Base-by-base conservation (phyloP, 2,797 vertebrate species). In the Sebastes steindachneri region DNA sequence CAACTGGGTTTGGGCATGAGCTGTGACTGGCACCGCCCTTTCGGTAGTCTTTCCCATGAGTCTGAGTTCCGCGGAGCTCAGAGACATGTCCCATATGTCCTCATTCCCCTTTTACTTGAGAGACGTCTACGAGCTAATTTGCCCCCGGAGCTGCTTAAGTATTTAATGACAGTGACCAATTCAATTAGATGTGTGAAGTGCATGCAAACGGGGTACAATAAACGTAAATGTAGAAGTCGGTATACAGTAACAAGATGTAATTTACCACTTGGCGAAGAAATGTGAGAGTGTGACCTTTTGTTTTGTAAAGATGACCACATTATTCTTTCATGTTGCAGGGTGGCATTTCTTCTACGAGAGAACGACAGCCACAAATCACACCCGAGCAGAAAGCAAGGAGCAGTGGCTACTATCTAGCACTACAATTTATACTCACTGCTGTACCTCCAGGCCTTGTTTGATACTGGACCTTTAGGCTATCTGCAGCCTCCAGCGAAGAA, bases 71-170 rank as follows among this genome's bases (percentile, higher is more conserved):
- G 55, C 3, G 1, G 65, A 60, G 80, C 88, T 81, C 77, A 55
- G 78, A 88, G 66, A 90, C 80, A 72, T 68, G 77, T 92, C 84
- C 80, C 86, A 29, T 45, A 86, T 73, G 84, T 89, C 87, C 86
- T 83, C 76, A 64, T 88, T 91, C 81, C 58, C 64, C 74, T 68
- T 71, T 70, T 77, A 1, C 37, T 62, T 62, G 37, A 83, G 86
- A 88, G 83, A 80, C 60, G 33, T 68, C 75, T 68, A 53, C 7
- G 3, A 75, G 84, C 64, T 87, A 77, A 89, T 91, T 88, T 79
- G 59, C 74, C 86, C 85, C 82, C 57, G 57, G 72, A 91, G 89
- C 77, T 82, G 71, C 77, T 78, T 86, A 83, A 84, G 71, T 41
- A 80, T 86, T 88, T 84, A 89, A 89, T 70, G 59, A 81, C 74